phyloP scores from a whole-genome alignment of 2,797 vertebrate species.

The Gymnothorax javanicus region DNA sequence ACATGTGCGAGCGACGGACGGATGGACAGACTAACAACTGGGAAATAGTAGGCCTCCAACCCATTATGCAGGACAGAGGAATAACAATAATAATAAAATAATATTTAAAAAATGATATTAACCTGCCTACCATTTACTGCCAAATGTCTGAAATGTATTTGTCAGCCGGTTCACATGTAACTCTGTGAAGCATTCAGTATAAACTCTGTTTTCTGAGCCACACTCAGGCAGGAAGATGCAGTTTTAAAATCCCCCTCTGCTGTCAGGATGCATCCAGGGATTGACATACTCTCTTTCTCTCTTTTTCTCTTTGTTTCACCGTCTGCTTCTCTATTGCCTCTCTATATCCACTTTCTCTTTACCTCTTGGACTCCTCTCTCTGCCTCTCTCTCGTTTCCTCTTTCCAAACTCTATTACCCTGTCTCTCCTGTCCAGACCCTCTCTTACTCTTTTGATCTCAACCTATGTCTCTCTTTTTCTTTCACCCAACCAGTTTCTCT shows the following conservation, averaged over 20 bases:
- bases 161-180: slow-evolving; percentile 34
- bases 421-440: no score
- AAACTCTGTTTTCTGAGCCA: not conserved
- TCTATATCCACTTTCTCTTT: no score
- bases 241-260: not conserved
- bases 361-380: no score
- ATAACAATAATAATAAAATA: not conserved
- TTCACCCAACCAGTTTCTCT: no score
- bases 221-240: not conserved
- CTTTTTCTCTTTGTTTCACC: not conserved
- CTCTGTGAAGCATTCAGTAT: slow-evolving; percentile 5
- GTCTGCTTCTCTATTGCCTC: not conserved
- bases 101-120: not conserved
- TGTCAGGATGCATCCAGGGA: not conserved
- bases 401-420: not conserved
- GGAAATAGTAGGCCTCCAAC: no score
- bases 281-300: not conserved
- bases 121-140: not conserved
- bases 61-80: no score
- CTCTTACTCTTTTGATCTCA: not conserved
- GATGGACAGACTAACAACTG: no score
- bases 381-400: not conserved
- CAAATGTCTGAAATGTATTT: slow-evolving; percentile 48
- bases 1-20: no score
- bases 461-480: not conserved